Percentiles rank a stretch among this genome's conserved stretches.
These are phyloP conservation scores for Myotis findleyi DNA, from an alignment of 2,797 vertebrate genomes.

Conservation along the genomic window DNA sequence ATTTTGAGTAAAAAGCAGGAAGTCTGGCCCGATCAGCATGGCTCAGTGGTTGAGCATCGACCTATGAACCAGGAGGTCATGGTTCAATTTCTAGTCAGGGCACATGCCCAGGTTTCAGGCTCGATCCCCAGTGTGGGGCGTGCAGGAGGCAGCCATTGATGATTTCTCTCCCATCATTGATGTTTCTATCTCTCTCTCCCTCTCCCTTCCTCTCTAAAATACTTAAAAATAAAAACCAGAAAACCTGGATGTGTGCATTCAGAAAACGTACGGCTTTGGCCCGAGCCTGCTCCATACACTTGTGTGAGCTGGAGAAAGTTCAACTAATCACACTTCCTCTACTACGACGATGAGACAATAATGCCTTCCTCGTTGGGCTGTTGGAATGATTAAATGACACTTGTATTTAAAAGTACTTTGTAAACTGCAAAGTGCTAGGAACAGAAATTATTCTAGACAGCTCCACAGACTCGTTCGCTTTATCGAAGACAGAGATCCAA, in stretches of 20 bases:
- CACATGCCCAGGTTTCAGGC: too few relatives aligned
- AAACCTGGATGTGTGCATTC: not conserved
- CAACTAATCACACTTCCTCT: not conserved
- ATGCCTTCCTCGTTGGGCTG: not conserved
- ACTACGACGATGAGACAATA: not conserved
- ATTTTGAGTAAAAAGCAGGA: not conserved
- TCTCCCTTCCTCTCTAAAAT: too few relatives aligned
- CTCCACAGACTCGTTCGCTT: not conserved
- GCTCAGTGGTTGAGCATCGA: too few relatives aligned
- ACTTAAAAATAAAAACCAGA: too few relatives aligned
- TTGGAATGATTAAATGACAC: not conserved
- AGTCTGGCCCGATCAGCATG: not conserved
- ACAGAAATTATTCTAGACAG: not conserved
- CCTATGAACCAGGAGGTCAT: too few relatives aligned
- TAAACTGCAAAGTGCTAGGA: not conserved
- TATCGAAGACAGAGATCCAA: not conserved
- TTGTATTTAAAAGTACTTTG: not conserved
- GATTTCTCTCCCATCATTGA: too few relatives aligned
- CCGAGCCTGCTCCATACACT: not conserved
- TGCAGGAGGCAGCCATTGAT: too few relatives aligned
- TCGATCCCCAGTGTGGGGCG: too few relatives aligned
- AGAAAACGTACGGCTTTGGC: not conserved
- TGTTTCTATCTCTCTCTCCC: too few relatives aligned
- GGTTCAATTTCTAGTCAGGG: too few relatives aligned
- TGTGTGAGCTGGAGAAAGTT: not conserved